Evolutionary conservation across 2,113 vertebrate species (phyloP).

Genomic region (Seriola aureovittata): DNA sequence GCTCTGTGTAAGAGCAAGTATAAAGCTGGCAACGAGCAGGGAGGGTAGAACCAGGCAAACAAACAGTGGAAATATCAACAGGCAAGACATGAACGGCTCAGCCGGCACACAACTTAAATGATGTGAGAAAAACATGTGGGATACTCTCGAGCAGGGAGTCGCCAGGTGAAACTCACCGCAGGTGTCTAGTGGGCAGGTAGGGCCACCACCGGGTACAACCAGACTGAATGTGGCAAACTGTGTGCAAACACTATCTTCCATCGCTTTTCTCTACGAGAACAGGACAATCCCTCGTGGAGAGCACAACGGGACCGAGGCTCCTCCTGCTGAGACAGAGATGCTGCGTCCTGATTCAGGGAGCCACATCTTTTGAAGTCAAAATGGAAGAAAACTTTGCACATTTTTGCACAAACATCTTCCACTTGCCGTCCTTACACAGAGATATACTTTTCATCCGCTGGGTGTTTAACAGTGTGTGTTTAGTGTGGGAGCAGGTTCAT

Average conservation of each 20-base stretch:
- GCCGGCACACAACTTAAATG: neutral
- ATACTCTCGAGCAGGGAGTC: neutral
- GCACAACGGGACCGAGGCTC: neutral
- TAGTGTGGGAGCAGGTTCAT: slow-evolving; percentile 13
- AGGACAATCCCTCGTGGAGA: neutral
- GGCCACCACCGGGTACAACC: neutral
- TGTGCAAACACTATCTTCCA: neutral
- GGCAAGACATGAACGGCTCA: slow-evolving; percentile 1
- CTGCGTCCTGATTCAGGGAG: neutral
- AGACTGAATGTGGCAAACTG: neutral
- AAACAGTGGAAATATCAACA: neutral
- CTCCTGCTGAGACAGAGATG: neutral
- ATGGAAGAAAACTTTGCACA: neutral
- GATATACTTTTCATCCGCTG: neutral
- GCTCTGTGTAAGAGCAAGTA: neutral
- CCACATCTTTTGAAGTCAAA: neutral
- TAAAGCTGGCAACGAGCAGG: neutral
- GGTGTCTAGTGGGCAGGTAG: slow-evolving; percentile 51
- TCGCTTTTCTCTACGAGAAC: neutral
- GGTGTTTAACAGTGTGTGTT: neutral
- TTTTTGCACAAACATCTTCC: neutral
- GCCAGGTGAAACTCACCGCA: slow-evolving; percentile 21
- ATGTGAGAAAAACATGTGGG: neutral
- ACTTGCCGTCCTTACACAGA: neutral
- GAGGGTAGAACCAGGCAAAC: neutral